Percentiles rank a stretch among this genome's conserved stretches.
These are phyloP conservation scores for Morpho deidamia DNA, from an alignment of 2,888 invertebrate genomes.

Conservation along the genomic window DNA sequence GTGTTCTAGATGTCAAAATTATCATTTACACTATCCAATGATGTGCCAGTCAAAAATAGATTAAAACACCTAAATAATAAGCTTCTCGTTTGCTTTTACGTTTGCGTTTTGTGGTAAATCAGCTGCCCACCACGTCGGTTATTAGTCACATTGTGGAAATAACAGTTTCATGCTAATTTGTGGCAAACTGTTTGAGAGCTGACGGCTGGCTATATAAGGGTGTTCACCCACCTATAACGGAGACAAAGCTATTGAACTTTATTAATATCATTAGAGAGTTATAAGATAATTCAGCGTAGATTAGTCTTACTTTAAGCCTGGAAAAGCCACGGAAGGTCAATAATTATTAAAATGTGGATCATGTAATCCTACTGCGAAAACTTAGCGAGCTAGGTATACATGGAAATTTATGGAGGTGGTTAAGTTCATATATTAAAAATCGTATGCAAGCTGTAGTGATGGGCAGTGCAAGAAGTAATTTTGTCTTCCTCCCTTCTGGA, in stretches of 20 bases:
- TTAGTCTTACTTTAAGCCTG: too few species aligned
- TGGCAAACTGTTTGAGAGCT: constrained; percentile 2
- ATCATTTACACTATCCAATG: neutral
- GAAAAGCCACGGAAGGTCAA: too few species aligned
- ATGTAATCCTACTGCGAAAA: too few species aligned
- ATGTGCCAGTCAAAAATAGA: neutral
- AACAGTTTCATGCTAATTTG: constrained; percentile 12
- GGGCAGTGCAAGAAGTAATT: too few species aligned
- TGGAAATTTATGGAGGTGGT: too few species aligned
- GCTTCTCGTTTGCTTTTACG: neutral
- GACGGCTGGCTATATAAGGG: neutral
- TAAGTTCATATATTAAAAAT: too few species aligned
- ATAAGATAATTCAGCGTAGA: too few species aligned
- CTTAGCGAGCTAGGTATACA: too few species aligned
- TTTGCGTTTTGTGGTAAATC: neutral
- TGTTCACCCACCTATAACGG: neutral
- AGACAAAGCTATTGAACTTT: neutral
- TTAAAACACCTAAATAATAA: neutral
- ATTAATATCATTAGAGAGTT: neutral
- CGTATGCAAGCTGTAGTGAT: too few species aligned
- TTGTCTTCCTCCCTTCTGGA: too few species aligned
- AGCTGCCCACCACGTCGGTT: neutral
- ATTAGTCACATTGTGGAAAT: constrained; percentile 10
- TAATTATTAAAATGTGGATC: too few species aligned
- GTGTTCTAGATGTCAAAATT: neutral